Evolutionary conservation across 2,888 invertebrate genomes (phyloP), one percentile per base, ranked within the genome.

Genomic region (Drosophila atripex): DNA sequence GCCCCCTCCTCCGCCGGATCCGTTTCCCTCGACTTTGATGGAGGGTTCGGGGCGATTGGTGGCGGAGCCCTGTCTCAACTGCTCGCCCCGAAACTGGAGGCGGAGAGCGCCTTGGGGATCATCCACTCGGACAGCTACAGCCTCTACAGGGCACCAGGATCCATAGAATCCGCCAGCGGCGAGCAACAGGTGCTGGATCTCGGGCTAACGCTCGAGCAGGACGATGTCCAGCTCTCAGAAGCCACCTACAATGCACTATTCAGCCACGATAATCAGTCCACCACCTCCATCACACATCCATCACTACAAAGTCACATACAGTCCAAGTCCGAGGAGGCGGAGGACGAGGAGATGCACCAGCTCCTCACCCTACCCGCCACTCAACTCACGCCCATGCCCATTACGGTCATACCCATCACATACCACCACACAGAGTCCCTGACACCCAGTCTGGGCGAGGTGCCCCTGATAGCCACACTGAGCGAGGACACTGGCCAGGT

Each of bases 171-270:
- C 59, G 45, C 75, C 51, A 59, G 78, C 46, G 76, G 71, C 39
- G 87, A 89, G 78, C 89, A 89, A 89, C 90, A 90, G 90, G 90
- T 90, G 90, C 89, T 89, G 75, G 88, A 88, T 75, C 86, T 90
- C 85, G 88, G 83, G 76, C 75, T 88, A 56, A 71, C 79, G 71
- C 77, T 88, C 71, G 77, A 70, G 52, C 69, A 83, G 71, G 86
- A 88, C 75, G 77, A 77, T 58, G 66, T 73, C 46, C 78, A 82
- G 60, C 58, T 80, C 64, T 70, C 59, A 65, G 72, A 64, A 69
- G 75, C 76, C 57, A 80, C 73, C 50, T 88, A 77, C 49, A 86
- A 75, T 43, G 69, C 82, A 12, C 60, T 84, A 14, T 82, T 71
- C 30, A 39, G 61, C 21, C 65, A 75, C 35, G 61, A 73, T 16